Base-by-base conservation (phyloP, 2,113 vertebrate genomes). In the Entelurus aequoreus region DNA sequence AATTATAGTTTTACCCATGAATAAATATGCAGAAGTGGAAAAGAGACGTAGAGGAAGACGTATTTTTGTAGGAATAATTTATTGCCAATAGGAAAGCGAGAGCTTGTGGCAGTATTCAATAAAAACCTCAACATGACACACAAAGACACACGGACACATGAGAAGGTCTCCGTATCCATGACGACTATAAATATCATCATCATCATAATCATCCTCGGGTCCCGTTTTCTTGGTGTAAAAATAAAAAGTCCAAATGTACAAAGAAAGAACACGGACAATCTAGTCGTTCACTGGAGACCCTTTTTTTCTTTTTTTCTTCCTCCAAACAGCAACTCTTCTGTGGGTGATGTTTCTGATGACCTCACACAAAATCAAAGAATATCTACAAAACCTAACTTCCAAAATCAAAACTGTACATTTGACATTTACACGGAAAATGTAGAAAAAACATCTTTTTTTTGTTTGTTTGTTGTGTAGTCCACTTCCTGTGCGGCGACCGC, bases 61-160 rank as follows among this genome's bases (percentile, higher is more conserved):
- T 67, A 76, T 82, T 87, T 97, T 89, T 96, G 95, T 93, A 94
- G 93, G 94, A 98, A 98, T 98, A 98, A 98, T 99, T 99, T 99
- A 99, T 99, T 99, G 93, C 95, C 97, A 94, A 92, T 99, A 98
- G 94, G 95, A 97, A 98, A 98, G 94, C 93, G 89, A 92, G 93
- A 90, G 92, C 94, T 95, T 92, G 94, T 94, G 95, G 92, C 93
- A 96, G 92, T 94, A 95, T 93, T 95, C 90, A 94, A 94, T 95
- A 98, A 97, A 98, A 98, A 96, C 92, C 92, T 94, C 94, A 94
- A 97, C 93, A 94, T 96, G 94, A 95, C 93, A 91, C 80, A 85
- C 87, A 84, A 94, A 94, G 93, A 94, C 92, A 88, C 74, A 92
- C 93, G 93, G 94, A 93, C 85, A 68, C 88, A 35, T 91, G 90